A percentile compares a stretch with the other conserved stretches of the same genome.
Conservation (phyloP, 1,140 invertebrate genomes). For the Uloborus diversus region DNA sequence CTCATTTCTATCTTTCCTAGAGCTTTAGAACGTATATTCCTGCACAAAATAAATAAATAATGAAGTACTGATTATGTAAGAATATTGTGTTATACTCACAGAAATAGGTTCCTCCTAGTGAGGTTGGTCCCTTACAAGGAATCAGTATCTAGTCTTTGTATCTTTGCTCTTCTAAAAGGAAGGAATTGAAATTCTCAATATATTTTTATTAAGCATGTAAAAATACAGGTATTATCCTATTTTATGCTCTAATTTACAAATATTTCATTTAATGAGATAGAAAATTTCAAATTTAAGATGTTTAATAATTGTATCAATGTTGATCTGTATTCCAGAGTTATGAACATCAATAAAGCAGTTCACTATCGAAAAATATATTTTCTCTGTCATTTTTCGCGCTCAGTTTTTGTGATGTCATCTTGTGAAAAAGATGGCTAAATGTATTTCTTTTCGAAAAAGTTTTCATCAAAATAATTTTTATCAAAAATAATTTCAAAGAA, state of each 20-base stretch:
- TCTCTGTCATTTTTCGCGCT: too few species aligned
- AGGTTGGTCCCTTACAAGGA: slow-evolving; percentile 36
- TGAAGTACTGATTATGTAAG: not conserved
- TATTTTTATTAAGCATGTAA: not conserved
- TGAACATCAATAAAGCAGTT: not conserved
- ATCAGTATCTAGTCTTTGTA: slow-evolving; percentile 52
- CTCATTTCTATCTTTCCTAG: too few species aligned
- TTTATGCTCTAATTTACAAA: not conserved
- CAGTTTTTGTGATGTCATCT: too few species aligned
- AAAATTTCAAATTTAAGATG: not conserved
- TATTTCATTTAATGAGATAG: not conserved
- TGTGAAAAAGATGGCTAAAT: too few species aligned
- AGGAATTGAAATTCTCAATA: not conserved
- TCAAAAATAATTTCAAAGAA: too few species aligned
- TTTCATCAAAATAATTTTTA: too few species aligned
- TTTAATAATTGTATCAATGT: not conserved
- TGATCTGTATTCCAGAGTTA: not conserved
- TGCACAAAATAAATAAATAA: not conserved
- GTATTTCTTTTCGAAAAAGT: too few species aligned
- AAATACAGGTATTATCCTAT: not conserved
- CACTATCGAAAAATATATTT: too few species aligned
- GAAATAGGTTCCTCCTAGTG: not conserved
- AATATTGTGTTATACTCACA: not conserved
- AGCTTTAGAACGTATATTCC: too few species aligned
- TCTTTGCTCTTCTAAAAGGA: slow-evolving; percentile 40